phyloP scores from a whole-genome alignment of 2,888 invertebrate species.

The Eupithecia vulgata region DNA sequence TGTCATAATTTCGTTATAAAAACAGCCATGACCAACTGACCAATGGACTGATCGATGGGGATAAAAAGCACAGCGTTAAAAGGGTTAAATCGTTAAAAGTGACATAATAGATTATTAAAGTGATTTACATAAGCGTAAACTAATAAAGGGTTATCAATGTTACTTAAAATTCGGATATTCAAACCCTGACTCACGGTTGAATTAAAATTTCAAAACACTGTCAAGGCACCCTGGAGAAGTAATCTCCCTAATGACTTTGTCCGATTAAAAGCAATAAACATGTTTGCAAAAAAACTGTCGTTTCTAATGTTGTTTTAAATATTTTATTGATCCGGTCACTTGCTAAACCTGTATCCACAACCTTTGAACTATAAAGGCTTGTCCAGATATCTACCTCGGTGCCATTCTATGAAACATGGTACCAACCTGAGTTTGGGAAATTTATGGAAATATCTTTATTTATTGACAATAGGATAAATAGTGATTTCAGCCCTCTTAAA shows the following conservation, averaged over 20 bases:
- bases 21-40: constrained; percentile 4
- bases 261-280: constrained; percentile 45
- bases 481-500: too few species aligned
- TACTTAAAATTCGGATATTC: constrained; percentile 18
- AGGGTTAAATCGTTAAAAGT: constrained; percentile 24
- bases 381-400: constrained; percentile 39
- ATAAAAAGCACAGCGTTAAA: not conserved
- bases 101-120: constrained; percentile 34
- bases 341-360: constrained; percentile 66
- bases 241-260: constrained; percentile 33
- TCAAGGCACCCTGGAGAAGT: constrained; percentile 17
- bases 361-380: constrained; percentile 74
- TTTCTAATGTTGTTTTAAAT: constrained; percentile 56
- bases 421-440: not conserved
- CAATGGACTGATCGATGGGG: not conserved
- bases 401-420: constrained; percentile 27
- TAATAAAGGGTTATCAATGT: constrained; percentile 25
- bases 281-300: constrained; percentile 51
- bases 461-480: not conserved
- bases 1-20: not conserved
- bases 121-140: constrained; percentile 28
- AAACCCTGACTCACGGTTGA: constrained; percentile 20
- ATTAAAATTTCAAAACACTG: constrained; percentile 19
- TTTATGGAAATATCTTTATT: not conserved
- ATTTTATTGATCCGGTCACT: constrained; percentile 62